A percentile compares a stretch with the other conserved stretches of the same genome.
Evolutionary conservation across 2,888 invertebrate species (phyloP).

Genomic region (Hirudinaria manillensis): DNA sequence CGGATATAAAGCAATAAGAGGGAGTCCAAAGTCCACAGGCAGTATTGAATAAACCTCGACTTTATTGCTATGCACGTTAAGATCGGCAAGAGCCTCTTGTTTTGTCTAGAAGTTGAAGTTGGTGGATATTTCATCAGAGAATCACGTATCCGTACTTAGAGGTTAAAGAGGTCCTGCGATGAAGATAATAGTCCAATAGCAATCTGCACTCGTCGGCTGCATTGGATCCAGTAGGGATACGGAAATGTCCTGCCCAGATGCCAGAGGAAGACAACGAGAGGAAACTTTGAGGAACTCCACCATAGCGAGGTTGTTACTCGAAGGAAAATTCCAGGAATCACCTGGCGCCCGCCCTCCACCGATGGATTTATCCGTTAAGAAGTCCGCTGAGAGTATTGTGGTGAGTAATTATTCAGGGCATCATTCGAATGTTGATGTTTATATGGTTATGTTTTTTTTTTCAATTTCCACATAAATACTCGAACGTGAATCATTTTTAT

Average conservation of each 20-base stretch:
- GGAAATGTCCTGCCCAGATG: no score
- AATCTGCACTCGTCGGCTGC: no score
- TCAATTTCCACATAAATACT: no score
- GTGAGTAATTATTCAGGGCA: neutral
- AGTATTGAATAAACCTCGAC: slow-evolving; percentile 16
- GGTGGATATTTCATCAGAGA: no score
- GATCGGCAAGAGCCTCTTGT: neutral
- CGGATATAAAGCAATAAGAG: slow-evolving; percentile 15
- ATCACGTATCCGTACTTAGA: no score
- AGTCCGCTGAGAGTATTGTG: neutral
- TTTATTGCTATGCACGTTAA: slow-evolving; percentile 10
- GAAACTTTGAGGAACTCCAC: slow-evolving; percentile 34
- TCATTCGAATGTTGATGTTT: no score
- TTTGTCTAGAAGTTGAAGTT: no score
- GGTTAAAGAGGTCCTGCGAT: no score
- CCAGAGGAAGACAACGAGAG: slow-evolving; percentile 12
- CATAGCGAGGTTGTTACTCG: slow-evolving; percentile 36
- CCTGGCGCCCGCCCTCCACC: neutral
- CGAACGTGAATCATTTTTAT: no score
- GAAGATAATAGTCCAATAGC: no score
- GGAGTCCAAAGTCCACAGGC: slow-evolving; percentile 11
- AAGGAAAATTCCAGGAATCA: slow-evolving; percentile 26
- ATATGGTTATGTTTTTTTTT: no score
- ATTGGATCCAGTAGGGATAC: no score
- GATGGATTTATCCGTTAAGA: slow-evolving; percentile 10